These are phyloP conservation scores for Agelaius phoeniceus DNA, from an alignment of 2,113 vertebrate species.

Conservation along the genomic window DNA sequence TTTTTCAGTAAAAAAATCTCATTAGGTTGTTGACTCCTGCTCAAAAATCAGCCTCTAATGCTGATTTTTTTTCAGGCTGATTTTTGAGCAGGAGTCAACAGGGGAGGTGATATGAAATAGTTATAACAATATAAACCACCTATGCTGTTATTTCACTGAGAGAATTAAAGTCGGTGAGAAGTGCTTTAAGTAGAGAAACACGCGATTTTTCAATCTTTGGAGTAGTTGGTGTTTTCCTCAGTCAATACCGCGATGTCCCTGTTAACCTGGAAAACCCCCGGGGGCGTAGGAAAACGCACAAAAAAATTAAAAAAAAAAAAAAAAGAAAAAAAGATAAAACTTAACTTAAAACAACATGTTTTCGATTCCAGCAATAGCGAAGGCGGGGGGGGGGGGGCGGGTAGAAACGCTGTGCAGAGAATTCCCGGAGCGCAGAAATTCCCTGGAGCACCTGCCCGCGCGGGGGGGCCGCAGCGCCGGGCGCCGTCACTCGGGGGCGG, in stretches of 20 bases:
- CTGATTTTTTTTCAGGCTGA: neutral
- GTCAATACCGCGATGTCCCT: accelerated
- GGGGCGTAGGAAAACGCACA: neutral
- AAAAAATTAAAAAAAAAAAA: neutral
- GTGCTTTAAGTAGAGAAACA: neutral
- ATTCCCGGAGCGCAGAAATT: neutral
- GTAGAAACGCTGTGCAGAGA: too few species aligned
- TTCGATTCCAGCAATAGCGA: neutral
- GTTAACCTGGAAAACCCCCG: neutral
- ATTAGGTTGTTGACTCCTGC: too few species aligned
- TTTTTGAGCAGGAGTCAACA: neutral
- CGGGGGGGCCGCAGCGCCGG: neutral
- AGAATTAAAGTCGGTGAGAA: neutral
- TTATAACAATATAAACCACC: neutral
- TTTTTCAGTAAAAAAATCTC: too few species aligned
- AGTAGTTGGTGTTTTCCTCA: neutral
- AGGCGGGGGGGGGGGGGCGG: too few species aligned
- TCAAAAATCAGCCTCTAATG: too few species aligned
- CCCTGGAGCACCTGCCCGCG: neutral
- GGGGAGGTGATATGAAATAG: neutral
- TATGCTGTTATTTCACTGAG: neutral
- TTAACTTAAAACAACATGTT: accelerated
- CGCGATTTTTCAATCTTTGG: neutral
- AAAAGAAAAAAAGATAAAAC: neutral
- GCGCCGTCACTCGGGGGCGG: neutral